Base-by-base conservation (phyloP, 2,888 invertebrate genomes). In the Timema podura region DNA sequence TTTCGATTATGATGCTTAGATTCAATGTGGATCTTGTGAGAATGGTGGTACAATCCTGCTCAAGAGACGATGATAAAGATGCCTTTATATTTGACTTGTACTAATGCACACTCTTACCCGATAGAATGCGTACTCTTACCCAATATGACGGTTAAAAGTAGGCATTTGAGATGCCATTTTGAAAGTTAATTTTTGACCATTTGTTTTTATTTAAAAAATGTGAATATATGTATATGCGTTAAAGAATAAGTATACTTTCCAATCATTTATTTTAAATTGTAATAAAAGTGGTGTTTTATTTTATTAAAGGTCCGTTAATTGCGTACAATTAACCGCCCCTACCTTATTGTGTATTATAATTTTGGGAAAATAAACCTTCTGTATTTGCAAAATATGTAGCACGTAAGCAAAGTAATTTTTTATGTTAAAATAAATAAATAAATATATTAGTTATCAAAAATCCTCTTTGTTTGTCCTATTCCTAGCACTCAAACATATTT, bases 1-100 rank as follows among this genome's bases (percentile, higher is more conserved):
- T 30, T 30, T 30, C 30, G 3, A 30, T 30, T 1, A 30, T 7
- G 44, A 61, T 44, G 61, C 30, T 45, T 61, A 30, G 61, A 61
- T 61, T 61, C 16, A 61, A 45, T 61, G 61, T 15, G 45, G 45
- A 10, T 30, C 61, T n/a, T 61, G 61, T 45, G 44, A 45, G 61
- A 61, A 30, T 61, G 61, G 61, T 30, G 61, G 44, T 1, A 1
- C 30, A 30, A 30, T 30, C 30, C 30, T 30, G 3, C 30, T 30
- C 30, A 30, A 30, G 30, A 30, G 30, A 30, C 3, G 30, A 30
- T 1, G 3, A 3, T 30, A 3, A 30, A 30, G 30, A 30, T 30
- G 30, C 30, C 30, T 30, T 30, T 30, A 30, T 2, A 30, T 30
- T 1, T 30, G 30, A 30, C 30, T 30, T 30, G 30, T 30, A 2